A percentile compares a stretch with the other conserved stretches of the same genome.
Conservation (phyloP, 2,888 invertebrate genomes). For the Podabrus alpinus region DNA sequence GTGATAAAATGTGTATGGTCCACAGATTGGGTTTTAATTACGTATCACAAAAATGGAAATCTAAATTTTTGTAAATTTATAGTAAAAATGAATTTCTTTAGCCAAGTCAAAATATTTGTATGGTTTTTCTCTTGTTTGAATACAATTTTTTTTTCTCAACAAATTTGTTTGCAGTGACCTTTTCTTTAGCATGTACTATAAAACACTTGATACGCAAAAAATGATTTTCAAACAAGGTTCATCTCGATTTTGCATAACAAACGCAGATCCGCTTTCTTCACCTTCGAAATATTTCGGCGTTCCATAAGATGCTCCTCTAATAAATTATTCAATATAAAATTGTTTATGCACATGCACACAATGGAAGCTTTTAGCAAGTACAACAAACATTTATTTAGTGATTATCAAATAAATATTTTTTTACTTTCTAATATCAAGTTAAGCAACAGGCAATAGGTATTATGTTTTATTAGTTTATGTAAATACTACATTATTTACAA, state of each 20-base stretch:
- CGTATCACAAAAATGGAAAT: background rate
- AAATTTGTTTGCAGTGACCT: too few relatives aligned
- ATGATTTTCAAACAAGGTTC: too few relatives aligned
- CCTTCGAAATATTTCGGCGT: background rate
- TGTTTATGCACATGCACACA: background rate
- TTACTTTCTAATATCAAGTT: background rate
- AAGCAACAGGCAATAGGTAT: background rate
- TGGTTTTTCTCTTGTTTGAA: background rate
- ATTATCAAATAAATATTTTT: background rate
- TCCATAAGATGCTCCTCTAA: too few relatives aligned
- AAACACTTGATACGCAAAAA: too few relatives aligned
- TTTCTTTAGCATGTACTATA: too few relatives aligned
- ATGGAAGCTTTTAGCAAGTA: background rate
- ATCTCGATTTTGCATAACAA: too few relatives aligned
- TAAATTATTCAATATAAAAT: background rate
- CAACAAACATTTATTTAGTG: background rate
- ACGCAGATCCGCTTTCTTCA: background rate
- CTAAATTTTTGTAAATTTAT: background rate
- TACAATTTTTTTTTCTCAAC: background rate
- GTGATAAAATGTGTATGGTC: background rate
- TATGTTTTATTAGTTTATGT: background rate
- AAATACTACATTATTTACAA: background rate
- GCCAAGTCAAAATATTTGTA: background rate
- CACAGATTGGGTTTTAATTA: background rate
- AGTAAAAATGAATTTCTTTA: background rate